Percentiles rank a stretch among this genome's conserved stretches.
Evolutionary conservation across 2,888 invertebrate genomes (phyloP).

Genomic region (Sceliomorpha sp.): DNA sequence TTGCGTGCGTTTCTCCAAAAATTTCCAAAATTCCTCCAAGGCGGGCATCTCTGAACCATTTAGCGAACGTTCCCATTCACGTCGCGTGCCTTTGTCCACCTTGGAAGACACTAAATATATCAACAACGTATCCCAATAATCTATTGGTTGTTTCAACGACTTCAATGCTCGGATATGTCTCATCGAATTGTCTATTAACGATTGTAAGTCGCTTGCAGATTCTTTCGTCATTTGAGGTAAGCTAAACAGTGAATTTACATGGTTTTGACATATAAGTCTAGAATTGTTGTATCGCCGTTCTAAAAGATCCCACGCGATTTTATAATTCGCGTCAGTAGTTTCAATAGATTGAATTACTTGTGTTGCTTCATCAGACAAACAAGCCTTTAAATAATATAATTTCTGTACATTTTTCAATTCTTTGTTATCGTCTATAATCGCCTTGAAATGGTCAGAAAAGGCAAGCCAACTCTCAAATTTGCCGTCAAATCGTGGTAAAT

Average conservation of each 20-base stretch:
- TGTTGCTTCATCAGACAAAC: conserved; percentile 26
- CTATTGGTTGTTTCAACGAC: conserved; percentile 13
- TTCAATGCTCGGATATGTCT: conserved; percentile 28
- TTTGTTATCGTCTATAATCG: conserved; percentile 2
- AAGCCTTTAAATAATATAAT: conserved; percentile 41
- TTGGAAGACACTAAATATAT: conserved; percentile 15
- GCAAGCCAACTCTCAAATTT: conserved; percentile 15
- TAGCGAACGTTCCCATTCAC: conserved; percentile 26
- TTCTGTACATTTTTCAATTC: conserved; percentile 19
- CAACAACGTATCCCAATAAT: conserved; percentile 21
- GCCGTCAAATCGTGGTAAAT: conserved; percentile 15
- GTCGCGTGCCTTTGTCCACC: conserved; percentile 20
- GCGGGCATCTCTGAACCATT: conserved; percentile 3
- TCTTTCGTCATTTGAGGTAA: conserved; percentile 18
- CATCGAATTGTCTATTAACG: conserved; percentile 11
- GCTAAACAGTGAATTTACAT: conserved; percentile 35
- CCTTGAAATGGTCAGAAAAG: conserved; percentile 15
- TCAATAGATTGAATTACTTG: conserved; percentile 36
- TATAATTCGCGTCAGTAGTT: conserved; percentile 35
- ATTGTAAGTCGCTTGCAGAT: conserved; percentile 12
- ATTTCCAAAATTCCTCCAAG: conserved; percentile 14
- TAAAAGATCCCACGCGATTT: conserved; percentile 22
- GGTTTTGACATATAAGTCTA: conserved; percentile 32
- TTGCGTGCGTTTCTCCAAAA: conserved; percentile 5
- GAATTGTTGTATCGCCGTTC: conserved; percentile 29